These are phyloP conservation scores for Ambastaia sidthimunki DNA, from an alignment of 2,797 vertebrate species.

Conservation along the genomic window DNA sequence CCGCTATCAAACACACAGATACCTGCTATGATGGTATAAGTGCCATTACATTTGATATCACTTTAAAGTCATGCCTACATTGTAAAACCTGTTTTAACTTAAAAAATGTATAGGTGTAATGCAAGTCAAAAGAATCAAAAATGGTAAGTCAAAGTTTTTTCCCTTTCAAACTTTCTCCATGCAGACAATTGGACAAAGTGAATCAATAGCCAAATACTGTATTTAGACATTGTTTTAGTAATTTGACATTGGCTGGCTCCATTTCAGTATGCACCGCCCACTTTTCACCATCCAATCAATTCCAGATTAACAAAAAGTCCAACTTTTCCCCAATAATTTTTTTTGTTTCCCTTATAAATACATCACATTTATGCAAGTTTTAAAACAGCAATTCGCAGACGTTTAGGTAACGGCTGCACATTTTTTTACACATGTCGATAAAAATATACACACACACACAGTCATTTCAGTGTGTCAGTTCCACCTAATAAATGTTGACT, in stretches of 20 bases:
- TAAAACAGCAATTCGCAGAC: not conserved
- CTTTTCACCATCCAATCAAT: not conserved
- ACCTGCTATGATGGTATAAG: too few relatives aligned
- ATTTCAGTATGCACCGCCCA: not conserved
- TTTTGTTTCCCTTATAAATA: not conserved
- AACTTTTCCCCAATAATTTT: not conserved
- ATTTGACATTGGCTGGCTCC: not conserved
- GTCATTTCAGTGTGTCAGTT: conserved; percentile 41
- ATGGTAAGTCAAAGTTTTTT: too few relatives aligned
- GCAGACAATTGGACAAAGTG: too few relatives aligned
- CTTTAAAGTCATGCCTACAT: too few relatives aligned
- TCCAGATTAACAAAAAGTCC: not conserved
- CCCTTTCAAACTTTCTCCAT: too few relatives aligned
- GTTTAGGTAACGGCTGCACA: not conserved
- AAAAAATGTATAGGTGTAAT: too few relatives aligned
- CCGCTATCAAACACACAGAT: too few relatives aligned
- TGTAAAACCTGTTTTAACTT: too few relatives aligned
- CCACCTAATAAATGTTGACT: conserved; percentile 55
- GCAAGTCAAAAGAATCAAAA: too few relatives aligned
- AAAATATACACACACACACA: not conserved
- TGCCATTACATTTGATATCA: too few relatives aligned
- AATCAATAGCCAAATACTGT: too few relatives aligned
- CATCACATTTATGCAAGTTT: not conserved
- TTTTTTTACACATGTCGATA: not conserved
- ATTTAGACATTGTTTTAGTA: too few relatives aligned